phyloP scores from a whole-genome alignment of 2,113 vertebrate genomes.

The Dendropsophus ebraccatus region DNA sequence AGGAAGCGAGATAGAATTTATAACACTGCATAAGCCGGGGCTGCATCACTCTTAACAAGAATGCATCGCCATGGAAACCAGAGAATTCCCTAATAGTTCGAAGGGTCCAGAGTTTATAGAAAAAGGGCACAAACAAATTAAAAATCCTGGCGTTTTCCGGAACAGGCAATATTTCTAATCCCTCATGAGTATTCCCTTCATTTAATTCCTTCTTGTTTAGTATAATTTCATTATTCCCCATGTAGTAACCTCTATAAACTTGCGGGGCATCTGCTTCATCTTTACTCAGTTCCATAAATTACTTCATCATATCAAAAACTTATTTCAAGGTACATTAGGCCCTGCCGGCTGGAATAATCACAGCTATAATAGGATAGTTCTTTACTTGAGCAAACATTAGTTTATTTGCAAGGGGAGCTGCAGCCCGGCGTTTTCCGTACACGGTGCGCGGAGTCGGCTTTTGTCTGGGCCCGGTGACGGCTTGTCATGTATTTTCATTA shows the following conservation, averaged over 20 bases:
- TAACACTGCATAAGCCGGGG: slow-evolving; percentile 59
- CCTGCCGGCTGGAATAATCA: slow-evolving; percentile 67
- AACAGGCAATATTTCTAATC: slow-evolving; percentile 67
- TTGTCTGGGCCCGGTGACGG: neutral
- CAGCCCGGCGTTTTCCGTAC: neutral
- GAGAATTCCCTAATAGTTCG: slow-evolving; percentile 61
- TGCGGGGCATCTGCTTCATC: slow-evolving; percentile 60
- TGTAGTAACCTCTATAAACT: slow-evolving; percentile 63
- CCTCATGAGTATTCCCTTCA: slow-evolving; percentile 64
- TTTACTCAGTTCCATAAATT: slow-evolving; percentile 66
- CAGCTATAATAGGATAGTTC: slow-evolving; percentile 64
- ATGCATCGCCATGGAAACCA: slow-evolving; percentile 68
- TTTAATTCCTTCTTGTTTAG: slow-evolving; percentile 64
- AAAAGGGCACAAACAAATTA: slow-evolving; percentile 62
- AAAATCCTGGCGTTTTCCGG: slow-evolving; percentile 60
- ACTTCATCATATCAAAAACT: slow-evolving; percentile 75
- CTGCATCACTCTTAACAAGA: slow-evolving; percentile 59
- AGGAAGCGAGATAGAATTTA: neutral
- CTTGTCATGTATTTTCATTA: slow-evolving; percentile 42
- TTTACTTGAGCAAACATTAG: slow-evolving; percentile 57
- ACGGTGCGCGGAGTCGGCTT: neutral
- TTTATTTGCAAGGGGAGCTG: slow-evolving; percentile 43
- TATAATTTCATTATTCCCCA: slow-evolving; percentile 62
- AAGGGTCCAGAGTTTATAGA: slow-evolving; percentile 56
- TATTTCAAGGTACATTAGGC: slow-evolving; percentile 80